phyloP scores from a whole-genome alignment of 2,888 invertebrate species.

The Heliconius charithonia region DNA sequence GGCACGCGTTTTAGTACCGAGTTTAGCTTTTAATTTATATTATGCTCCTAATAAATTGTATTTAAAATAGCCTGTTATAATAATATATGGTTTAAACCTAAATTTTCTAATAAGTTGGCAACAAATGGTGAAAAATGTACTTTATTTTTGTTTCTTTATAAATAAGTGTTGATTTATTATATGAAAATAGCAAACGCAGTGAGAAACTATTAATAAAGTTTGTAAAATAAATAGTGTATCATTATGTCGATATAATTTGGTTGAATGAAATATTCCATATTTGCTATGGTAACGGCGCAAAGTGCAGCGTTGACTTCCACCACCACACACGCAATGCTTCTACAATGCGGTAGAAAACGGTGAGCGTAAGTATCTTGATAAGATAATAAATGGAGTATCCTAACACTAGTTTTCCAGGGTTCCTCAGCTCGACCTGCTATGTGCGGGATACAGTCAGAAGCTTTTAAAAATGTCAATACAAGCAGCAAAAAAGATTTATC shows the following conservation, averaged over 20 bases:
- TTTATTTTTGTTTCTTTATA: too few relatives aligned
- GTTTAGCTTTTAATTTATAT: constrained; percentile 10
- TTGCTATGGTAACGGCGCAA: not conserved
- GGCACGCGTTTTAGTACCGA: constrained; percentile 17
- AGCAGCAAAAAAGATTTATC: not conserved
- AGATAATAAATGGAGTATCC: not conserved
- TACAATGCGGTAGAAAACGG: not conserved
- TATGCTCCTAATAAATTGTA: constrained; percentile 16
- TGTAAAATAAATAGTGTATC: too few relatives aligned
- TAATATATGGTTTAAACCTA: not conserved
- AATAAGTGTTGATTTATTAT: too few relatives aligned
- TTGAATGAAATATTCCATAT: not conserved
- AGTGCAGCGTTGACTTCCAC: not conserved
- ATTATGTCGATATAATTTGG: not conserved
- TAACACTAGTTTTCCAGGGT: not conserved
- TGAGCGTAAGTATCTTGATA: not conserved
- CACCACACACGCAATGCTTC: not conserved
- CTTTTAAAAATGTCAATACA: not conserved
- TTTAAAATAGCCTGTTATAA: constrained; percentile 11
- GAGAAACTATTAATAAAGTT: too few relatives aligned
- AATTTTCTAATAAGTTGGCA: not conserved
- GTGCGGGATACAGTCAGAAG: not conserved
- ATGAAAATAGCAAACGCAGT: too few relatives aligned
- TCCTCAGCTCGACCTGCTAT: not conserved
- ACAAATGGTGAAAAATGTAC: not conserved